Base-by-base conservation (phyloP, 2,113 vertebrate species). In the Carollia perspicillata region DNA sequence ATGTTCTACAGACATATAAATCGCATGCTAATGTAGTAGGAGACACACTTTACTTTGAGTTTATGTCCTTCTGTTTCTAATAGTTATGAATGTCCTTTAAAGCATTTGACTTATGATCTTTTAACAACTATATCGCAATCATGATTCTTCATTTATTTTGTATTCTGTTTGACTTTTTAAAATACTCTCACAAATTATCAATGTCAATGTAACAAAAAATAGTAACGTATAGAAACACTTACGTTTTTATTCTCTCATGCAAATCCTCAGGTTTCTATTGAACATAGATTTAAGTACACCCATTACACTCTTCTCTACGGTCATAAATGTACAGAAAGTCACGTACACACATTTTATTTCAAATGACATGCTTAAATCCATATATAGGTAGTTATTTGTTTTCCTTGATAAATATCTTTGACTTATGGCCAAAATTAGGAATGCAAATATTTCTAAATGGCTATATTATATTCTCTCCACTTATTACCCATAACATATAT, bases 1-100 rank as follows among this genome's bases (percentile, higher is more conserved):
- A 40, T 92, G 93, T 90, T 28, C 79, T 90, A 78, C 40, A 72
- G 60, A 93, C 68, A 96, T 90, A 89, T 84, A 95, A 86, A 75
- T 40, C 78, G 20, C 68, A 93, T 86, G 63, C 55, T 86, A 87
- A 95, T 47, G 63, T 63, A 81, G 60, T 40, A 60, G 33, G 12
- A 69, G 4, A 72, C 0, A 84, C n/a, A 49, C 51, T 92, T 95
- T 86, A 53, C 78, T 83, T 90, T 91, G 78, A 23, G 51, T 77
- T 16, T 79, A 28, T 69, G 81, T 66, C 49, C 0, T 63, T 79
- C 28, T 84, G 18, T 7, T 84, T 84, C 53, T 69, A 47, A 58
- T 51, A 18, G 30, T 47, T 89, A 51, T 8, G 3, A 60, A 33
- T 71, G 91, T 85, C 20, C 8, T 92, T 69, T 69, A 69, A 85